These are phyloP conservation scores for Heterochromis multidens DNA, from an alignment of 2,113 vertebrate species.

Conservation along the genomic window DNA sequence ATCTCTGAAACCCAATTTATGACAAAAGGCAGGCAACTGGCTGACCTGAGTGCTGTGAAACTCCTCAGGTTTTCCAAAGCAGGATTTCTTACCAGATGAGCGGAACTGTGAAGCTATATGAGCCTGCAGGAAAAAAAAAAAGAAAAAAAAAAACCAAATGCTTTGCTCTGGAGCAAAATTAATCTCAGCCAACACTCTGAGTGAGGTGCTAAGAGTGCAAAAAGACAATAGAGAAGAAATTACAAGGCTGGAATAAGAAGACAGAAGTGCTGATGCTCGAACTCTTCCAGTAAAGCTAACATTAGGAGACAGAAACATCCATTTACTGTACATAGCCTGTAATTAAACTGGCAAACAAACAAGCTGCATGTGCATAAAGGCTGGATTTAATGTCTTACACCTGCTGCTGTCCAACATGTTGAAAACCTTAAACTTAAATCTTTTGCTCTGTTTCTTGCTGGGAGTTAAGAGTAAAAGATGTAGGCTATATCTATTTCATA, in stretches of 20 bases:
- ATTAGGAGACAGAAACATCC: constrained; percentile 32
- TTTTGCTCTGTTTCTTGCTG: neutral
- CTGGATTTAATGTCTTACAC: constrained; percentile 6
- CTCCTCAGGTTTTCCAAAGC: constrained; percentile 1
- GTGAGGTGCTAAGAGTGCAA: neutral
- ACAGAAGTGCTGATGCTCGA: constrained; percentile 3
- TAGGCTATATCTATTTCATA: neutral
- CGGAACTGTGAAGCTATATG: constrained; percentile 39
- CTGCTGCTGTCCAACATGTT: neutral
- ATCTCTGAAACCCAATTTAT: constrained; percentile 36
- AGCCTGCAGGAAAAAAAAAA: neutral
- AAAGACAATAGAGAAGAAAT: neutral
- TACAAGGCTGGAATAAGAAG: neutral
- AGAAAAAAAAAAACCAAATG: neutral
- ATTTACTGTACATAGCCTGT: constrained; percentile 12
- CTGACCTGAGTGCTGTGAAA: constrained; percentile 19
- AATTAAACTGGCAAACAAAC: constrained; percentile 39
- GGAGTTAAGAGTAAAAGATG: neutral
- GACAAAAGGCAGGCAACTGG: neutral
- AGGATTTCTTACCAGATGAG: constrained; percentile 50
- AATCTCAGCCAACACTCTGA: neutral
- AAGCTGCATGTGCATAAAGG: constrained; percentile 5
- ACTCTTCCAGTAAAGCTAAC: neutral
- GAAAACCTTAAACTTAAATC: neutral
- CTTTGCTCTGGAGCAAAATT: constrained; percentile 9